phyloP scores from a whole-genome alignment of 2,113 vertebrate genomes.

The Nibea albiflora region DNA sequence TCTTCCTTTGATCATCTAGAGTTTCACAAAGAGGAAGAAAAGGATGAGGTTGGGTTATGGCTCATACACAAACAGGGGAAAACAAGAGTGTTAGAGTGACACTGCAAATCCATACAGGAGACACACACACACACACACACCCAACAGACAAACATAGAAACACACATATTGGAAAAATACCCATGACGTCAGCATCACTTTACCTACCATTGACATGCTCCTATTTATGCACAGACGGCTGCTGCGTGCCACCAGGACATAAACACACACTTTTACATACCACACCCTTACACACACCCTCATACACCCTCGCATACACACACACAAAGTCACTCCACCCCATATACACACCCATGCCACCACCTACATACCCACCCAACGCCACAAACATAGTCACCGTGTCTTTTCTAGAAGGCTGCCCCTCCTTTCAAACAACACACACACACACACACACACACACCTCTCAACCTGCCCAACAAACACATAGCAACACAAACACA shows the following conservation, averaged over 20 bases:
- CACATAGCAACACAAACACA: conserved; percentile 60
- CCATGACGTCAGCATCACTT: conserved; percentile 81
- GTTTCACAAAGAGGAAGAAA: background rate
- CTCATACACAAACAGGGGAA: conserved; percentile 21
- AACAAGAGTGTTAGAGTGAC: conserved; percentile 50
- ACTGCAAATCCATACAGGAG: conserved; percentile 50
- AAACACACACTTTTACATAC: conserved; percentile 76
- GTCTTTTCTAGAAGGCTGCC: conserved; percentile 51
- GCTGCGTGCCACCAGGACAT: conserved; percentile 64
- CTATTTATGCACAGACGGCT: conserved; percentile 72
- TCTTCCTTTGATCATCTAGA: background rate
- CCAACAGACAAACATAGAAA: conserved; percentile 27
- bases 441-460: conserved; percentile 48
- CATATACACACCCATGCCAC: conserved; percentile 65
- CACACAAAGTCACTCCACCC: conserved; percentile 48
- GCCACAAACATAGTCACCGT: conserved; percentile 66
- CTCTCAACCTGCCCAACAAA: conserved; percentile 51
- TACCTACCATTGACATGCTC: conserved; percentile 62
- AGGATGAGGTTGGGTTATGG: conserved; percentile 7
- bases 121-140: conserved; percentile 26
- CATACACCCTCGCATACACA: conserved; percentile 32
- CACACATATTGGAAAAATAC: conserved; percentile 70
- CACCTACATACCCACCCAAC: conserved; percentile 56
- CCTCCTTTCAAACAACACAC: conserved; percentile 47
- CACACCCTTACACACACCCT: conserved; percentile 58